Percentiles rank a stretch among this genome's conserved stretches.
phyloP scores from a whole-genome alignment of 2,888 invertebrate genomes.

The Drosophila maculinotata region DNA sequence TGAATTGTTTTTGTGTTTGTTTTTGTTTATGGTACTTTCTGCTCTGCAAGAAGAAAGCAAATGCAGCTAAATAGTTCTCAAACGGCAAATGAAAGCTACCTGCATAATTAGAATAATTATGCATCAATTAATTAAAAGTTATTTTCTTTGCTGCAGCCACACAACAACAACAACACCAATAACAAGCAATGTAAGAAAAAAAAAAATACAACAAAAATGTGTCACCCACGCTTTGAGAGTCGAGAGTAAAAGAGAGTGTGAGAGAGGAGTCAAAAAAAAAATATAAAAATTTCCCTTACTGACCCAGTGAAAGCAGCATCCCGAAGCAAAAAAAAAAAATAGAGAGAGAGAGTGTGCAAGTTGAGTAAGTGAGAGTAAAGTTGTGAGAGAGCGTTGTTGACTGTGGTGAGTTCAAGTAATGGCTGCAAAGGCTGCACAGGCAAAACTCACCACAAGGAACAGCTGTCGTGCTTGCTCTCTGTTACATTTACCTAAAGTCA shows the following conservation, averaged over 20 bases:
- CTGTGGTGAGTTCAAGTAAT: conserved; percentile 54
- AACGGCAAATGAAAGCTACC: conserved; percentile 37
- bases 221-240: conserved; percentile 65
- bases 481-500: conserved; percentile 45
- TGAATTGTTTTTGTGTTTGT: background rate
- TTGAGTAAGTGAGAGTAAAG: conserved; percentile 17
- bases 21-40: conserved; percentile 4
- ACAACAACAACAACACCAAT: conserved; percentile 25
- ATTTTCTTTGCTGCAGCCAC: conserved; percentile 46
- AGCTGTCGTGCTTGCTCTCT: conserved; percentile 67
- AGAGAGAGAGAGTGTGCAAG: conserved; percentile 16
- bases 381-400: conserved; percentile 14
- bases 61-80: conserved; percentile 37
- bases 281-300: conserved; percentile 71
- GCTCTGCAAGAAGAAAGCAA: conserved; percentile 5
- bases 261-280: no score
- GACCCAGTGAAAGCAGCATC: conserved; percentile 59
- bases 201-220: conserved; percentile 58
- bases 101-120: conserved; percentile 69
- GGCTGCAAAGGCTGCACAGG: conserved; percentile 54
- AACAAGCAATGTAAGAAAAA: conserved; percentile 25
- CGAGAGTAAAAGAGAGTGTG: background rate
- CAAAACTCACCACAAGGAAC: conserved; percentile 62
- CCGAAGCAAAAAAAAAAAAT: conserved; percentile 21
- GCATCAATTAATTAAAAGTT: conserved; percentile 72